Percentiles rank a stretch among this genome's conserved stretches.
These are phyloP conservation scores for Halesus radiatus DNA, from an alignment of 1,140 invertebrate species.

Conservation along the genomic window DNA sequence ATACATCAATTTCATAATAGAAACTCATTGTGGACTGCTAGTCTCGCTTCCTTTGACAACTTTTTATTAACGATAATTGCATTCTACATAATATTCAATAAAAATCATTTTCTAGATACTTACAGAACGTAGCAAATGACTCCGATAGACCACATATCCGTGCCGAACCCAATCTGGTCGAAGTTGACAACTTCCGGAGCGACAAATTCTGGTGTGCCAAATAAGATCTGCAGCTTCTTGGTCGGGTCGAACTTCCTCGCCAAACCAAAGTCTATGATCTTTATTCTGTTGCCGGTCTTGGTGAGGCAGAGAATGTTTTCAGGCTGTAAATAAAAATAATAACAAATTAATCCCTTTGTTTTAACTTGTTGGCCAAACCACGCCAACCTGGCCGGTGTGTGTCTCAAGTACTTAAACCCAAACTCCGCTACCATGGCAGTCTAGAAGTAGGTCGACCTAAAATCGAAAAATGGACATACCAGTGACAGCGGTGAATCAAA, in stretches of 20 bases:
- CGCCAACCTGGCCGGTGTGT: no score
- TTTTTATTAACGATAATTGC: no score
- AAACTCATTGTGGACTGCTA: no score
- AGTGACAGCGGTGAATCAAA: no score
- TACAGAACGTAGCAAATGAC: conserved; percentile 98
- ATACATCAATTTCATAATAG: no score
- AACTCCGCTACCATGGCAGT: no score
- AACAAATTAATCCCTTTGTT: background rate
- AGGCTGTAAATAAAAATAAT: conserved; percentile 75
- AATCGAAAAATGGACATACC: no score
- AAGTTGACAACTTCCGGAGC: conserved; percentile 99
- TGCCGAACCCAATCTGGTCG: conserved; percentile 93
- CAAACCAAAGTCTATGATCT: conserved; percentile 98
- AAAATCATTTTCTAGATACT: conserved; percentile 70
- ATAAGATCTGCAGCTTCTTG: conserved; percentile 92
- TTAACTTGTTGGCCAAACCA: no score
- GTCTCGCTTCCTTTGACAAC: no score
- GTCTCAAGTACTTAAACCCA: no score
- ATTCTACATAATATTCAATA: no score
- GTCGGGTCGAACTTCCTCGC: conserved; percentile 92
- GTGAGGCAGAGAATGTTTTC: conserved; percentile 98
- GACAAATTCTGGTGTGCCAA: conserved; percentile 99
- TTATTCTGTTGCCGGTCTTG: conserved; percentile 95
- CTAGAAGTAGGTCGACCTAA: no score
- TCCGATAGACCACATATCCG: conserved; percentile 98